Percentiles rank a stretch among this genome's conserved stretches.
These are phyloP conservation scores for Agriopis leucophaearia DNA, from an alignment of 2,888 invertebrate genomes.

Conservation along the genomic window DNA sequence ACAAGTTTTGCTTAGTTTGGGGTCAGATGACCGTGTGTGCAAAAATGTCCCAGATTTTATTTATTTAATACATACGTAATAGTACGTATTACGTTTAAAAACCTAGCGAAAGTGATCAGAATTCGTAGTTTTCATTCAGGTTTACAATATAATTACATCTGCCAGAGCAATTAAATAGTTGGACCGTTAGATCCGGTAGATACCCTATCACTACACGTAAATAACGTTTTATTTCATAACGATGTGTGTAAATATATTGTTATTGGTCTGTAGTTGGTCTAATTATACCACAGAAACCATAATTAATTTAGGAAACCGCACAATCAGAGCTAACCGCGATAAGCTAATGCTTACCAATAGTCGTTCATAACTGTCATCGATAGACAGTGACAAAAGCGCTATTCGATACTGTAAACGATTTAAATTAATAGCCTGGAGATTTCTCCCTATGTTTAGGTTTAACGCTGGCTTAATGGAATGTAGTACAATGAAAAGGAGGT, in stretches of 20 bases:
- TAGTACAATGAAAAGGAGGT: constrained; percentile 7
- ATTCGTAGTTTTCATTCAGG: no score
- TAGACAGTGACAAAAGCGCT: constrained; percentile 30
- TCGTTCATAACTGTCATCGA: constrained; percentile 32
- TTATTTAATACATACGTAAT: no score
- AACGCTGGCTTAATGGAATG: constrained; percentile 11
- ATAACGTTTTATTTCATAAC: no score
- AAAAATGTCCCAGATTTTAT: no score
- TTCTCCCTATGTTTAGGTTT: constrained; percentile 31
- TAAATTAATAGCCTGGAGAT: constrained; percentile 40
- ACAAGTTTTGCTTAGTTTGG: no score
- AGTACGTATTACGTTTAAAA: no score
- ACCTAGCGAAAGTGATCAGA: no score
- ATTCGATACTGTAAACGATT: constrained; percentile 34
- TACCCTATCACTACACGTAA: no score
- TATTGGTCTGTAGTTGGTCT: neutral
- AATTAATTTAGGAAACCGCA: constrained; percentile 42
- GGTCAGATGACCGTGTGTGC: no score
- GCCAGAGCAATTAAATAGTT: no score
- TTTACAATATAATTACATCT: no score
- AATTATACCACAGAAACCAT: constrained; percentile 28
- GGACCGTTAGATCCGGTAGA: no score
- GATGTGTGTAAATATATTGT: neutral
- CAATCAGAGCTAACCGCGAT: constrained; percentile 38
- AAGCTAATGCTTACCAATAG: constrained; percentile 32